Evolutionary conservation across 2,797 vertebrate species (phyloP).

Genomic region (Sylvilagus floridanus): DNA sequence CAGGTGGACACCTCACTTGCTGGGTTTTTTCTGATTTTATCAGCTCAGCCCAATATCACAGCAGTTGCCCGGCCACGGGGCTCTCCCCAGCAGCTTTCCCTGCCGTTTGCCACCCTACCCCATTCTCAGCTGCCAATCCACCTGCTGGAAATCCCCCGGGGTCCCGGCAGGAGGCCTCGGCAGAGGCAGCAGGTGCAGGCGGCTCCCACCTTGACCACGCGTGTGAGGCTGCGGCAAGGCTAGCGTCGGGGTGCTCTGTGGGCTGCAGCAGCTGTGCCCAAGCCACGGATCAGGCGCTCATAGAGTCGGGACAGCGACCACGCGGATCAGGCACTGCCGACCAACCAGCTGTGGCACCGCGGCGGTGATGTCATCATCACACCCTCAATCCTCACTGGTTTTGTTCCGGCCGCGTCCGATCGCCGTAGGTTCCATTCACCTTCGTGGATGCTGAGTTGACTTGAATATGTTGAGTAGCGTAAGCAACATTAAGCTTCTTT

Average conservation of each 20-base stretch:
- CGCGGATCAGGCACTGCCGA: background rate
- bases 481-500: conserved; percentile 54
- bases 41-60: too few species aligned
- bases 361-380: rapidly evolving
- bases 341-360: background rate
- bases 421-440: background rate
- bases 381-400: background rate
- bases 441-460: background rate
- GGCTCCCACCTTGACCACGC: rapidly evolving
- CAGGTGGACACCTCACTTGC: background rate
- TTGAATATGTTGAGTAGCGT: background rate
- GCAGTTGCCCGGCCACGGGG: too few species aligned
- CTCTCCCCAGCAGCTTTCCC: rapidly evolving
- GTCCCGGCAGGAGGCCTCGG: rapidly evolving
- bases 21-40: background rate
- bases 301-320: background rate
- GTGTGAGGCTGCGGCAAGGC: too few species aligned
- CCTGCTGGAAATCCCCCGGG: background rate
- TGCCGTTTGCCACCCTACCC: background rate
- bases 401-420: background rate
- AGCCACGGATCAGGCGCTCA: background rate
- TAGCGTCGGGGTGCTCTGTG: too few species aligned
- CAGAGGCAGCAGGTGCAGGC: background rate
- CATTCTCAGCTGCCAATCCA: rapidly evolving
- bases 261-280: background rate